Percentiles rank a stretch among this genome's conserved stretches.
These are phyloP conservation scores for Triplophysa dalaica DNA, from an alignment of 2,113 vertebrate genomes.

Conservation along the genomic window DNA sequence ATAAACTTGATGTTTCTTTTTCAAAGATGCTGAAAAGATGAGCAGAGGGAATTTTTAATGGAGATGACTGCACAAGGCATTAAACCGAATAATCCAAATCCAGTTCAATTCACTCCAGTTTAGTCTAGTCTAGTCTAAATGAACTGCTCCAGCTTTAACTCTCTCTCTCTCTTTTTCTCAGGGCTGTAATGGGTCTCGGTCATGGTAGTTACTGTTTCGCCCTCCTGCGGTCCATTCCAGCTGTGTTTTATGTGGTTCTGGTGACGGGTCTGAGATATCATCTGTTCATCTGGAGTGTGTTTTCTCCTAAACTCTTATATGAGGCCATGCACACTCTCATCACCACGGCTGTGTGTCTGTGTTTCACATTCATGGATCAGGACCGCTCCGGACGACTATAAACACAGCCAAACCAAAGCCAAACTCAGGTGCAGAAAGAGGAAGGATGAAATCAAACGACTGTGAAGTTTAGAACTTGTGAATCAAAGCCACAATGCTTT, in stretches of 20 bases:
- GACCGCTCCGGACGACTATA: slow-evolving; percentile 57
- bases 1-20: no score
- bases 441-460: no score
- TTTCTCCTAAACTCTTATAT: slow-evolving; percentile 94
- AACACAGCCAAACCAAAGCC: neutral
- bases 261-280: slow-evolving; percentile 91
- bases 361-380: slow-evolving; percentile 86
- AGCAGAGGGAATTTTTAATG: no score
- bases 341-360: slow-evolving; percentile 78
- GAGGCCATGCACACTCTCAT: slow-evolving; percentile 88
- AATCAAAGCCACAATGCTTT: neutral
- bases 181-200: slow-evolving; percentile 76
- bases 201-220: slow-evolving; percentile 90
- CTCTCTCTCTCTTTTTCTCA: slow-evolving; percentile 59
- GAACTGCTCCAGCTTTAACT: neutral
- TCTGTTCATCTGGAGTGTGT: slow-evolving; percentile 98
- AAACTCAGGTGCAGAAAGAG: slow-evolving; percentile 1
- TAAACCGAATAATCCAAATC: neutral
- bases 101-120: neutral
- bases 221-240: slow-evolving; percentile 81
- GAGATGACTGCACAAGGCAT: no score
- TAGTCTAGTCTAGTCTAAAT: neutral
- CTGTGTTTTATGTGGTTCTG: slow-evolving; percentile 81
- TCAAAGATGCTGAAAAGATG: no score
- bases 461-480: neutral